Evolutionary conservation across 2,113 vertebrate genomes (phyloP), one percentile per base, ranked within the genome.

Genomic region (Ursus arctos): DNA sequence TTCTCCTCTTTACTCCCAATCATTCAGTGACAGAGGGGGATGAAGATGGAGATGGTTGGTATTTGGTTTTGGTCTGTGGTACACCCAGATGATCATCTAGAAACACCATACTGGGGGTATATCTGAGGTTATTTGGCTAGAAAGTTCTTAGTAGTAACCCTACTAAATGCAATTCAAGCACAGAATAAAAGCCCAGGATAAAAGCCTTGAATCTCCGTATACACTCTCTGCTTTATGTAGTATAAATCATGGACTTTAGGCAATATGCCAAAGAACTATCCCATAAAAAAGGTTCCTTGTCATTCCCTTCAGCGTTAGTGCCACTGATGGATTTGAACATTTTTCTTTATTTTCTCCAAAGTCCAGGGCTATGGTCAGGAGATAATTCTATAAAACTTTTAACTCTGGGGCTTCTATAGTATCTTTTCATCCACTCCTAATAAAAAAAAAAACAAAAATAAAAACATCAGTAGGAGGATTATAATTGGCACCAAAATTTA

Each of bases 401-500:
- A 91, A 2, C 18, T 72, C 18, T 61, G 33, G 81, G n/a, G 24
- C 18, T 53, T 93, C 28, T 77, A 40, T 47, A 47, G 19, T 16
- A 18, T 92, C 6, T 71, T 87, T 97, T 83, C 21, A 31, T 49
- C 18, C 81, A 87, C 22, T 74, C 22, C 63, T 86, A 61, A 15
- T 26, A 47, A 47, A 33, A 91, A 74, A 14, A 31, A 65, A 63
- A 65, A 7, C 28, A 67, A 67, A 43, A 43, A 43, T 43, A 43
- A 43, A 43, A 53, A 63, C 43, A 18, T 55, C 2, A 92, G 28
- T 28, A 61, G 21, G 19, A 33, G 89, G n/a, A 49, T 81, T 81
- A 81, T 6, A 95, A 79, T 95, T 97, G 93, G 47, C 84, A 94
- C 72, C 81, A 21, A 95, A 76, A 77, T 91, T 94, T 65, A 24